Conservation (phyloP, 2,888 invertebrate genomes). For the Tethea ocularis region DNA sequence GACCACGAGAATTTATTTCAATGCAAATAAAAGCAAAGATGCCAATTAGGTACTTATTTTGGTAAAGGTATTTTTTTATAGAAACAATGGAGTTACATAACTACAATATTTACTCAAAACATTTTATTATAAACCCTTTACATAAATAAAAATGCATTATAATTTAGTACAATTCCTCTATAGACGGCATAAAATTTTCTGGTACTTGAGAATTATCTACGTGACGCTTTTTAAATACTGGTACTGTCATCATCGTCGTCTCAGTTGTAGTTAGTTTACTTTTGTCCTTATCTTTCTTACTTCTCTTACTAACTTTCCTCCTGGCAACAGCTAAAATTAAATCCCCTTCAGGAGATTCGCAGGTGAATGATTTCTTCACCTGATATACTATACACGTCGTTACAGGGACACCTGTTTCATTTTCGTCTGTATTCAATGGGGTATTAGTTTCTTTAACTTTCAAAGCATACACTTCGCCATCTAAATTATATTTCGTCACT, state of each 20-base stretch:
- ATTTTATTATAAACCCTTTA: background rate
- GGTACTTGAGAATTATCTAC: constrained; percentile 51
- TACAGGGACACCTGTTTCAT: constrained; percentile 24
- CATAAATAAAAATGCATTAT: background rate
- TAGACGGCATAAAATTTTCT: constrained; percentile 61
- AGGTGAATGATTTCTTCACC: constrained; percentile 55
- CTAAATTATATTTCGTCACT: constrained; percentile 58
- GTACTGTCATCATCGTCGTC: constrained; percentile 16
- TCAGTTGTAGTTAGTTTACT: constrained; percentile 20
- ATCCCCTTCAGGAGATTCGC: constrained; percentile 53
- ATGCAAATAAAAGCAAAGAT: too few relatives aligned
- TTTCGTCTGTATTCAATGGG: constrained; percentile 20
- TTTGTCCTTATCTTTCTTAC: constrained; percentile 42
- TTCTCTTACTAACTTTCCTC: constrained; percentile 47
- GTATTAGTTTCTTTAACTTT: constrained; percentile 56
- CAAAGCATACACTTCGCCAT: constrained; percentile 57
- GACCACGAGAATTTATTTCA: too few relatives aligned
- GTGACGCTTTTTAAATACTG: constrained; percentile 51
- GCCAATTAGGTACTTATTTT: too few relatives aligned
- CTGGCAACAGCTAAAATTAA: constrained; percentile 44
- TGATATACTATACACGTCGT: constrained; percentile 57
- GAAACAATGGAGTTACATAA: background rate
- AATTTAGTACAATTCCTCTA: constrained; percentile 52
- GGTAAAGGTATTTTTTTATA: too few relatives aligned
- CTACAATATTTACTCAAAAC: background rate